Evolutionary conservation across 2,113 vertebrate genomes (phyloP).

Genomic region (Salminus brasiliensis): DNA sequence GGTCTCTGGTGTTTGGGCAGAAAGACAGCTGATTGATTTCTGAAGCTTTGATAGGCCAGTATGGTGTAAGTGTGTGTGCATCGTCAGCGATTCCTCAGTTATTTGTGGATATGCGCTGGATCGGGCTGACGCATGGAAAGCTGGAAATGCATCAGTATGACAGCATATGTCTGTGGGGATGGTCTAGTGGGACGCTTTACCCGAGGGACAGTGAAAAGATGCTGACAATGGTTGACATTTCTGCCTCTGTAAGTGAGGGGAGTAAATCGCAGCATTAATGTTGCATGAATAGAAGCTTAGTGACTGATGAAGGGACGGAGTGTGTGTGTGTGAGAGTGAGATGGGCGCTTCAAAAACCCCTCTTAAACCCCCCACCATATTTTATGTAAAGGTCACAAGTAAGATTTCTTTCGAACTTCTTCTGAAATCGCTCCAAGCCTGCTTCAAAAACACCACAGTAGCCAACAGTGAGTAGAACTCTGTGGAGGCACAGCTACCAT

Average conservation of each 20-base stretch:
- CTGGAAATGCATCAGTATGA: conserved; percentile 22
- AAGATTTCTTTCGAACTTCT: background rate
- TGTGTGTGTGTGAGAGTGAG: conserved; percentile 10
- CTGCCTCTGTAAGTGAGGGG: conserved; percentile 22
- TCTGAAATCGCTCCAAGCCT: background rate
- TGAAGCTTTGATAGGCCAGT: background rate
- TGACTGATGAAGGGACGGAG: conserved; percentile 10
- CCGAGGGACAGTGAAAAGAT: conserved; percentile 23
- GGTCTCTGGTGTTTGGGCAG: background rate
- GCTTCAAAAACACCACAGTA: background rate
- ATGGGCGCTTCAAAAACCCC: background rate
- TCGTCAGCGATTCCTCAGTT: conserved; percentile 1
- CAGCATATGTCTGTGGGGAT: conserved; percentile 14
- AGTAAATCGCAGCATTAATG: conserved; percentile 42
- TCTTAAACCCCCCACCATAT: background rate
- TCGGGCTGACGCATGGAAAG: conserved; percentile 5
- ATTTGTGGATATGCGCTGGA: conserved; percentile 4
- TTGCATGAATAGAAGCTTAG: conserved; percentile 22
- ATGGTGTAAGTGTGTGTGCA: background rate
- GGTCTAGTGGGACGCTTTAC: conserved; percentile 8
- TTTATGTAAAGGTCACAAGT: conserved; percentile 9
- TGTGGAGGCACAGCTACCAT: too few relatives aligned
- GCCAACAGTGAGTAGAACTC: background rate
- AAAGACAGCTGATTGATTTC: background rate
- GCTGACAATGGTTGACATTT: conserved; percentile 54